Evolutionary conservation across 2,888 invertebrate genomes (phyloP).

Genomic region (Leucozona laternaria): DNA sequence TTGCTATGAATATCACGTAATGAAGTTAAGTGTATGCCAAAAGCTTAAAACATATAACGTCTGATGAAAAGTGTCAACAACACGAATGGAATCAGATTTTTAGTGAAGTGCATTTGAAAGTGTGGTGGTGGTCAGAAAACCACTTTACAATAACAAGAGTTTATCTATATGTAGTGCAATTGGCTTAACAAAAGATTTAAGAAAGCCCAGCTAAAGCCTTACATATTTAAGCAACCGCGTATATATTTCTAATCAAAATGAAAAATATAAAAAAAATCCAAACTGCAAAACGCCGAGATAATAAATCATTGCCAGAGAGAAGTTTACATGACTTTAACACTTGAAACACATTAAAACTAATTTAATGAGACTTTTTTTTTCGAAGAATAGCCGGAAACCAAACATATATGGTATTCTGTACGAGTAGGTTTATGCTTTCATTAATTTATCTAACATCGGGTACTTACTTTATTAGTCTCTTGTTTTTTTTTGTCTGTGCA

Average conservation of each 20-base stretch:
- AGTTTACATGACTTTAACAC: not conserved
- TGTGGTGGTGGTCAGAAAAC: not conserved
- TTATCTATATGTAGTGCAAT: not conserved
- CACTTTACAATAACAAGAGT: not conserved
- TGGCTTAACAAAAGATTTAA: not conserved
- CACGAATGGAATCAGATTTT: slow-evolving; percentile 5
- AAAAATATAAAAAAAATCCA: not conserved
- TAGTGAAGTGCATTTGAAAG: slow-evolving; percentile 32
- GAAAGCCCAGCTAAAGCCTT: not conserved
- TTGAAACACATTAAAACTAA: slow-evolving; percentile 18
- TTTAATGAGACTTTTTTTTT: slow-evolving; percentile 7
- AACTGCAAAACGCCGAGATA: not conserved
- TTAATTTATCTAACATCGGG: not conserved
- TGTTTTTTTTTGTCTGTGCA: not conserved
- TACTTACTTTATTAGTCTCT: not conserved
- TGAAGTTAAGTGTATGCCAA: slow-evolving; percentile 42
- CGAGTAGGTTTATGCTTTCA: not conserved
- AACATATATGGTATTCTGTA: not conserved
- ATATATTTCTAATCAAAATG: not conserved
- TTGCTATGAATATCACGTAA: slow-evolving; percentile 54
- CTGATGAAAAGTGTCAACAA: slow-evolving; percentile 14
- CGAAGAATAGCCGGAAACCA: slow-evolving; percentile 13
- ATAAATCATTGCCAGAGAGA: slow-evolving; percentile 1
- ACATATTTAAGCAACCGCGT: not conserved
- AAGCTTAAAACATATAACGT: slow-evolving; percentile 21